Conservation (phyloP, 2,888 invertebrate genomes). For the Volucella bombylans region DNA sequence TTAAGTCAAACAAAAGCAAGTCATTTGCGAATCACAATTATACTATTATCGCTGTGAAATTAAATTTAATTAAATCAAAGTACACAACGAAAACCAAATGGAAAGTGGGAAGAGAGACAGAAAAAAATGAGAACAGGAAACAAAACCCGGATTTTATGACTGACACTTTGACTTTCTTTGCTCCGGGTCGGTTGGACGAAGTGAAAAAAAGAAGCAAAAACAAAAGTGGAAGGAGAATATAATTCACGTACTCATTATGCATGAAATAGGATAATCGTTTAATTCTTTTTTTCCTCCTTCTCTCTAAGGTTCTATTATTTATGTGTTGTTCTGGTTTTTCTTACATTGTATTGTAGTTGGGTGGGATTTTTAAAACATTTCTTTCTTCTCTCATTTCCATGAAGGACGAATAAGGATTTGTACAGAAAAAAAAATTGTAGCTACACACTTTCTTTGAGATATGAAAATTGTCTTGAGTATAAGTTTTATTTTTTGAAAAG, state of each 20-base stretch:
- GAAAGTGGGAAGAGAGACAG: slow-evolving; percentile 22
- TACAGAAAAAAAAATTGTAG: no score
- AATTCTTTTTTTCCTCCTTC: slow-evolving; percentile 30
- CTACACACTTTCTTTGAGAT: no score
- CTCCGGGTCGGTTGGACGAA: slow-evolving; percentile 22
- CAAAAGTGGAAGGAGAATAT: slow-evolving; percentile 19
- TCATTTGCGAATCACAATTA: slow-evolving; percentile 69
- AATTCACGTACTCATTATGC: slow-evolving; percentile 67
- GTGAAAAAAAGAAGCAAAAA: neutral
- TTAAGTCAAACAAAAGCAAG: slow-evolving; percentile 61
- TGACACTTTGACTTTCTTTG: slow-evolving; percentile 71
- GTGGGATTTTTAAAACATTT: neutral
- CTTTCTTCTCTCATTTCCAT: neutral
- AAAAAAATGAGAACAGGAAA: slow-evolving; percentile 69
- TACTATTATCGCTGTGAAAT: slow-evolving; percentile 67
- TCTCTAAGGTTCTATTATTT: neutral
- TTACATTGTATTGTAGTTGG: no score
- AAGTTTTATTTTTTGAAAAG: no score
- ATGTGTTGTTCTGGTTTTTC: slow-evolving; percentile 27
- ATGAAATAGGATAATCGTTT: slow-evolving; percentile 69
- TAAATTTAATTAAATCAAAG: slow-evolving; percentile 72
- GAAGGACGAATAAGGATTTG: no score
- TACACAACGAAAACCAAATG: slow-evolving; percentile 3
- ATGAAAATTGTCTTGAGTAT: no score
- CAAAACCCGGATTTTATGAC: slow-evolving; percentile 69